A percentile compares a stretch with the other conserved stretches of the same genome.
Conservation (phyloP, 2,888 invertebrate species). For the Pherbina coryleti region DNA sequence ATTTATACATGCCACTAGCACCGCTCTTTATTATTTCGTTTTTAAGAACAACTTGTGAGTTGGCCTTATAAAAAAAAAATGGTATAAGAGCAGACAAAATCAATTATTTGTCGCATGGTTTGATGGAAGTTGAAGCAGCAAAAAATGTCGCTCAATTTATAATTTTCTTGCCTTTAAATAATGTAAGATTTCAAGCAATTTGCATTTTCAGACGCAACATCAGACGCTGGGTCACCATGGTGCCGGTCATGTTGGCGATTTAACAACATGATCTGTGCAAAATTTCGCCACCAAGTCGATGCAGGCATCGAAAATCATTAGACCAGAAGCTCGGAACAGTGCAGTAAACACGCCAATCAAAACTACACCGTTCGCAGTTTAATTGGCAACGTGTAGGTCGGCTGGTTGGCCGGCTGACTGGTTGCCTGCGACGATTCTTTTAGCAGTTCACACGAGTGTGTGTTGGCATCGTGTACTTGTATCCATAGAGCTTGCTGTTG, state of each 20-base stretch:
- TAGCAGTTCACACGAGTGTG: constrained; percentile 1
- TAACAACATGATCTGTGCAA: neutral
- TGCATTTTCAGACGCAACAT: too few species aligned
- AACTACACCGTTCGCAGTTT: constrained; percentile 30
- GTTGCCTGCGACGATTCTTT: neutral
- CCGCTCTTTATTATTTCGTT: too few species aligned
- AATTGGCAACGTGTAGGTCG: constrained; percentile 36
- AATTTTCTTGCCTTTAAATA: too few species aligned
- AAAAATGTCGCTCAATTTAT: too few species aligned
- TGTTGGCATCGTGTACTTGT: neutral
- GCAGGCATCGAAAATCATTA: neutral
- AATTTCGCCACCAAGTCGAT: constrained; percentile 14
- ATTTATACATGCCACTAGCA: too few species aligned
- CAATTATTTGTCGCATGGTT: too few species aligned
- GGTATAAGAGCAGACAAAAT: too few species aligned
- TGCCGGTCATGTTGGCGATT: constrained; percentile 17
- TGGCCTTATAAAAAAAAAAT: too few species aligned
- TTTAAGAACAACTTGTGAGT: too few species aligned
- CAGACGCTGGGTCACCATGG: neutral
- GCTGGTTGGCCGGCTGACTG: constrained; percentile 37
- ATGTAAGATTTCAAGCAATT: too few species aligned
- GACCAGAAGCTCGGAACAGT: constrained; percentile 31
- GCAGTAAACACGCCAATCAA: constrained; percentile 35
- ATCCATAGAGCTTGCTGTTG: neutral
- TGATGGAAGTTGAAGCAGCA: too few species aligned